These are phyloP conservation scores for Nothoprocta perdicaria DNA, from an alignment of 2,113 vertebrate genomes.

Conservation along the genomic window DNA sequence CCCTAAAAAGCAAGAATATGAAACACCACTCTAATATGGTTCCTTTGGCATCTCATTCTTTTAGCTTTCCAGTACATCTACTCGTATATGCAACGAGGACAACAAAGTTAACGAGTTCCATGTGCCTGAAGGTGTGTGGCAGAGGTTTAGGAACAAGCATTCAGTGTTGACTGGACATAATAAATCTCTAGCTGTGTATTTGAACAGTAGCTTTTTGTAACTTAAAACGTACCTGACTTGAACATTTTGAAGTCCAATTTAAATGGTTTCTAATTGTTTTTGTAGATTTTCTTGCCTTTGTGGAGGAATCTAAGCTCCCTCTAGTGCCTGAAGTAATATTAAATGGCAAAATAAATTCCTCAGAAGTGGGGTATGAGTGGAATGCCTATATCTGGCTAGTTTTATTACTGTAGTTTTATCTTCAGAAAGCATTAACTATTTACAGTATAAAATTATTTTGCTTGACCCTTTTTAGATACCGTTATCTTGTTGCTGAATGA, in stretches of 20 bases:
- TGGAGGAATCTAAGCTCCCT: slow-evolving; percentile 34
- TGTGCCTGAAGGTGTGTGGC: not conserved
- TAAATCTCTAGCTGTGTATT: not conserved
- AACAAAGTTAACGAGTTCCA: not conserved
- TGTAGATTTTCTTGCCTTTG: not conserved
- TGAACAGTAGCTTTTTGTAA: not conserved
- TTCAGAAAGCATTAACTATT: not conserved
- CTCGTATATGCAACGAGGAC: not conserved
- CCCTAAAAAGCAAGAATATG: not conserved
- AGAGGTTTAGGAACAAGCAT: not conserved
- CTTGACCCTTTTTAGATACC: not conserved
- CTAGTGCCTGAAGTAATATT: slow-evolving; percentile 20
- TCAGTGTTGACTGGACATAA: not conserved
- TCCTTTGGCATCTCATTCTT: not conserved
- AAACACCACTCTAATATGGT: not conserved
- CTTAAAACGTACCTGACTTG: not conserved
- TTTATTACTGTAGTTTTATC: not conserved
- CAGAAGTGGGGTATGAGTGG: not conserved
- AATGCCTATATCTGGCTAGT: not conserved
- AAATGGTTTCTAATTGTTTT: not conserved
- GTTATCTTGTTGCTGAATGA: not conserved
- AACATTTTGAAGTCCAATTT: not conserved
- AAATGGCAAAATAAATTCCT: not conserved
- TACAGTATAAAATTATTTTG: not conserved
- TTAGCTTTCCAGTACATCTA: slow-evolving; percentile 12